phyloP scores from a whole-genome alignment of 2,888 invertebrate species.

The Cheilosia impressa region DNA sequence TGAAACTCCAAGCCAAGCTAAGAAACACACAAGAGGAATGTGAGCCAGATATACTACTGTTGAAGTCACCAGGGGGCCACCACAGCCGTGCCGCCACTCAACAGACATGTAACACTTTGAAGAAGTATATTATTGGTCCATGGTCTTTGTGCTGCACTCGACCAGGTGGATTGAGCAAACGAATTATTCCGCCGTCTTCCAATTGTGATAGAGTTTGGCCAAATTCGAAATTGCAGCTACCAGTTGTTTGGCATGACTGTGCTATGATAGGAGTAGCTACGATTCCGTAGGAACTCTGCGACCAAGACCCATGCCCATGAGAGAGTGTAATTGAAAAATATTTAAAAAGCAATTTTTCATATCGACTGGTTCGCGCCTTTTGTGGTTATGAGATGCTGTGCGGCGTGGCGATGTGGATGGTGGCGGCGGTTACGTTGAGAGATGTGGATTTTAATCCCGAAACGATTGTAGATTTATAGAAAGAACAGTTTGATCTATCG shows the following conservation, averaged over 20 bases:
- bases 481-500: slow-evolving; percentile 72
- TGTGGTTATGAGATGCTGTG: slow-evolving; percentile 51
- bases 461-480: slow-evolving; percentile 74
- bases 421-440: slow-evolving; percentile 38
- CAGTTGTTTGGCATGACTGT: slow-evolving; percentile 7
- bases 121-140: slow-evolving; percentile 43
- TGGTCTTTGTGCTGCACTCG: slow-evolving; percentile 8
- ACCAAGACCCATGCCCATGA: slow-evolving; percentile 35
- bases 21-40: slow-evolving; percentile 43
- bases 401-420: slow-evolving; percentile 21
- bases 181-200: slow-evolving; percentile 40
- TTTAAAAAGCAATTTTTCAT: slow-evolving; percentile 75
- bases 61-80: slow-evolving; percentile 60
- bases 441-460: slow-evolving; percentile 71
- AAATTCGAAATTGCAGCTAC: slow-evolving; percentile 64
- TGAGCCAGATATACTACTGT: slow-evolving; percentile 60
- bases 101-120: slow-evolving; percentile 53
- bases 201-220: slow-evolving; percentile 63
- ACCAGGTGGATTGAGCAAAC: slow-evolving; percentile 53
- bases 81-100: slow-evolving; percentile 35
- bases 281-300: background rate
- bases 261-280: slow-evolving; percentile 2
- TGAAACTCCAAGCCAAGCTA: background rate
- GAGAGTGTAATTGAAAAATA: slow-evolving; percentile 75
- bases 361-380: slow-evolving; percentile 72